Base-by-base conservation (phyloP, 2,113 vertebrate species). In the Oreocharis arfaki region DNA sequence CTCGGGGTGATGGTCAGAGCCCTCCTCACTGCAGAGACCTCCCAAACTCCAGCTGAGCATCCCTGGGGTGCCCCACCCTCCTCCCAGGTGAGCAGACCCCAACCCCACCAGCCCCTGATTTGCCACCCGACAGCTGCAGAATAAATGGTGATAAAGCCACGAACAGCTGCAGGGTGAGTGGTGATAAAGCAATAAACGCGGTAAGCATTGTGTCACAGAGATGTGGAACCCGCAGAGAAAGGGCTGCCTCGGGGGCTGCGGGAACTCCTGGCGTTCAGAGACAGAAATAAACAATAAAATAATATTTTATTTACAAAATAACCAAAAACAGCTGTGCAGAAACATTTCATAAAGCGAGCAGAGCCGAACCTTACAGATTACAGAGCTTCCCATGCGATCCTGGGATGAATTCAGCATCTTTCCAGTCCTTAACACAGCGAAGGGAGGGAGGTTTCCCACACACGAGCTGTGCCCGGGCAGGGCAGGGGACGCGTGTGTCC, bases 341-440 rank as follows among this genome's bases (percentile, higher is more conserved):
- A 33, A 10, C 17, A 23, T 8, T 4, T 13, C 21, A 26, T 13
- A 10, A 42, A 87, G 33, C 33, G n/a, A 80, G 56, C 30, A 17
- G 2, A 4, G 52, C n/a, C 35, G 52, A 28, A 6, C 9, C 11
- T 14, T 52, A 21, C 35, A 61, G 49, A 1, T 13, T 9, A 4
- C 0, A 53, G 44, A 32, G 3, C 11, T 24, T 11, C 7, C 37
- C 16, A 3, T 1, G 0, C 0, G 18, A 0, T 37, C 10, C 2
- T 11, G 19, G 69, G 78, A 1, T 49, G 28, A 30, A 37, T 18
- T 3, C 5, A 20, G 49, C 32, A 9, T 22, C 3, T 49, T 13
- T 8, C 11, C 17, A 22, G 49, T 1, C 70, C 27, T 2, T 18
- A 2, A 1, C 15, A 15, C 16, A 3, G 5, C 33, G 3, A 16